These are phyloP conservation scores for Blastobasis lacticolella DNA, from an alignment of 2,888 invertebrate species.

Conservation along the genomic window DNA sequence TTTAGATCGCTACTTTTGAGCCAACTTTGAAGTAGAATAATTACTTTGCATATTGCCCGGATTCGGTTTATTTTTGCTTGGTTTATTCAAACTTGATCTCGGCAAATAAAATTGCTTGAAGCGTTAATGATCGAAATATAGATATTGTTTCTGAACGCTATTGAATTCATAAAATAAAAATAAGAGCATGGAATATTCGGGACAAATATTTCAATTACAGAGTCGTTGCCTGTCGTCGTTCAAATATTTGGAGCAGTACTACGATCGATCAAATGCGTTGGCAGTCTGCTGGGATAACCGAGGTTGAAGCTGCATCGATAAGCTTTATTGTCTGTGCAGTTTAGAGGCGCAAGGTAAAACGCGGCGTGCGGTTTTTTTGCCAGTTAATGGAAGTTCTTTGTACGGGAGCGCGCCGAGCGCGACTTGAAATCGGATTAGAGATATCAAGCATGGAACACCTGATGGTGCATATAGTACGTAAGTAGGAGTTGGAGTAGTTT, in stretches of 20 bases:
- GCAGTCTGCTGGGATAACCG: too few relatives aligned
- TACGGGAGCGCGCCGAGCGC: constrained; percentile 53
- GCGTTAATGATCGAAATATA: too few relatives aligned
- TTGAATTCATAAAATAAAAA: too few relatives aligned
- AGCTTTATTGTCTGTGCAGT: constrained; percentile 8
- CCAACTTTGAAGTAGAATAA: constrained; percentile 39
- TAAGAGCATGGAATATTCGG: too few relatives aligned
- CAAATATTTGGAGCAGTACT: too few relatives aligned
- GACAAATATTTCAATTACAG: too few relatives aligned
- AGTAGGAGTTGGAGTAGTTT: too few relatives aligned
- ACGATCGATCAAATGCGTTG: too few relatives aligned
- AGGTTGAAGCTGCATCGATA: not conserved
- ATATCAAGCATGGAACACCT: constrained; percentile 49
- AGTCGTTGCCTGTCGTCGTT: too few relatives aligned
- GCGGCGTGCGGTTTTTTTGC: constrained; percentile 44
- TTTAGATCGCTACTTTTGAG: constrained; percentile 48
- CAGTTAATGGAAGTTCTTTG: constrained; percentile 72
- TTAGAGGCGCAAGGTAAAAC: constrained; percentile 23
- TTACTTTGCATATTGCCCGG: constrained; percentile 30
- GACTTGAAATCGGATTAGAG: constrained; percentile 64
- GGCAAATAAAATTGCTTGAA: too few relatives aligned
- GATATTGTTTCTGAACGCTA: too few relatives aligned
- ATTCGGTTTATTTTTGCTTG: constrained; percentile 7
- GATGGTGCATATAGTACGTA: not conserved
- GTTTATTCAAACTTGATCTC: constrained; percentile 2